Evolutionary conservation across 2,797 vertebrate species (phyloP), one percentile per base, ranked within the genome.

Genomic region (Protosalanx chinensis): DNA sequence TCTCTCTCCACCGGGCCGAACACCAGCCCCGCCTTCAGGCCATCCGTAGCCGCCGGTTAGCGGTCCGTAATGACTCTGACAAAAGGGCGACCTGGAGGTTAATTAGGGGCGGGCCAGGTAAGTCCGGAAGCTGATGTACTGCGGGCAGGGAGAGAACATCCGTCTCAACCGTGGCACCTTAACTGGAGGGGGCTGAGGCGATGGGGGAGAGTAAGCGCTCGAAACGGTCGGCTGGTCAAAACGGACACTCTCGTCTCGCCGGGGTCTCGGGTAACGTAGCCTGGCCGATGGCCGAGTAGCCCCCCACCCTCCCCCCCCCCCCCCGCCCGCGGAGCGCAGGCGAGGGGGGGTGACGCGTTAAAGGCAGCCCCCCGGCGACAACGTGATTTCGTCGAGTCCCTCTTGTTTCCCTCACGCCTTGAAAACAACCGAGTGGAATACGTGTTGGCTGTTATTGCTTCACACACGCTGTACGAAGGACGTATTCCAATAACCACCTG

Each of bases 261-360:
- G n/a, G 13, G 2, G 12, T 27, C 59, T 2, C 10, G 4, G 23
- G 23, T 5, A 27, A 60, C 16, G 53, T n/a, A 18, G 53, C 20
- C n/a, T 5, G 53, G 5, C 53, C 20, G 53, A 20, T 18, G n/a
- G n/a, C 10, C 5, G 8, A 13, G 59, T 3, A 20, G 23, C 58
- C 23, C 23, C 4, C 12, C n/a, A n/a, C n/a, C n/a, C n/a, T n/a
- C n/a, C n/a, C n/a, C n/a, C n/a, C n/a, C n/a, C n/a, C n/a, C n/a
- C n/a, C n/a, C n/a, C n/a, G n/a, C n/a, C n/a, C n/a, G 37, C 37
- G 2, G 33, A 1, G 37, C 6, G 37, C 37, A 6, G 6, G 8
- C 37, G 37, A 12, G 37, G 53, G 72, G 27, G 60, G 61, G 32
- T 15, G 65, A 82, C 74, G 70, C 81, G 80, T 83, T 72, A 70